Base-by-base conservation (phyloP, 1,140 invertebrate species). In the Melitaea cinxia region DNA sequence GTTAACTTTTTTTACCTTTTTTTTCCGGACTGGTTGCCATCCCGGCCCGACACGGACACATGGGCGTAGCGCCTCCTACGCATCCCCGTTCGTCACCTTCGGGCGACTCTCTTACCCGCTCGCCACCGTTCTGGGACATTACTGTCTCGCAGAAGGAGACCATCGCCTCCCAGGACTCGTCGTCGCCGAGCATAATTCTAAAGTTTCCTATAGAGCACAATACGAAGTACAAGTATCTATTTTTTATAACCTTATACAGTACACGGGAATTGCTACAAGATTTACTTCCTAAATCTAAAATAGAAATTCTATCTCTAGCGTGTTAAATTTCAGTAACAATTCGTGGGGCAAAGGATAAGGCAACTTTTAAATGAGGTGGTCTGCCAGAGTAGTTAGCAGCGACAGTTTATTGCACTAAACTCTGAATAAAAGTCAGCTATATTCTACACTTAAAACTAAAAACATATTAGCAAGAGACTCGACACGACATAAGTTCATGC, bases 261-360 rank as follows among this genome's bases (percentile, higher is more conserved):
- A 42, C 37, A 42, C 37, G 4, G 15, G 15, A 42, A 42, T 17
- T 9, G 15, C 17, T 17, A 6, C 14, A 42, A 17, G 17, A 42
- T 42, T 42, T 17, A 42, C 14, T 42, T 42, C 17, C 14, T 17
- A 42, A 42, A 42, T 42, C 37, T 42, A 7, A 42, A 42, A 42
- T 15, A 42, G 37, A 42, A 19, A 42, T 42, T 42, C 12, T 42
- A 42, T 19, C 15, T 42, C 17, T 19, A 5, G 37, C 37, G 37
- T 42, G 37, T 42, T 17, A 42, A 42, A 42, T 42, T 42, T 42
- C 15, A 17, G 37, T 42, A 42, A 42, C 37, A 42, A 42, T 42
- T 42, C 37, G 37, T 42, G 4, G 14, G 17, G 37, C 7, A 9
- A 30, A n/a, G 37, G 15, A 42, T 42, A 42, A 42, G 15, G 37